Base-by-base conservation (phyloP, 2,113 vertebrate species). In the Hepsetus odoe region DNA sequence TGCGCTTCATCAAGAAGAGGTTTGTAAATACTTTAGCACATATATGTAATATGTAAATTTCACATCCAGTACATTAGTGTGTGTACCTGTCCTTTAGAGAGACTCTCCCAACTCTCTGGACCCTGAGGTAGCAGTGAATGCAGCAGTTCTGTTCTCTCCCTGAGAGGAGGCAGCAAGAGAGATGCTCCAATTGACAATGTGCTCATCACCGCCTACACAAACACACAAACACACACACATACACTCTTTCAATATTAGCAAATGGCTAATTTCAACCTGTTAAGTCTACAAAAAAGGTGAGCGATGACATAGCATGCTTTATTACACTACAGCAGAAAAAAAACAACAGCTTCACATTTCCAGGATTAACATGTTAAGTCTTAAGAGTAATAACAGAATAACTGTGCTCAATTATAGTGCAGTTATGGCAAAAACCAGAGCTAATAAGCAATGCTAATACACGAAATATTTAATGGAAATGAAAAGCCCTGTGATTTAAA, bases 51-150 rank as follows among this genome's bases (percentile, higher is more conserved):
- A 72, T 38, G 0, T 10, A 38, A 30, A 13, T 14, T n/a, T 18
- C 13, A 49, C 1, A 49, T 3, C 33, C 3, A 9, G 12, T 13
- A 65, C 11, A 40, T 53, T n/a, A n/a, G n/a, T 46, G 42, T 20
- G 55, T 28, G 85, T 92, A 99, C 98, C 95, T 99, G 98, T 83
- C 98, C 98, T 92, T 97, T 99, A 59, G 98, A 98, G 76, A 99
- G 95, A 82, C 94, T 96, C 86, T 97, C 97, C 94, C 97, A 96
- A 88, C 96, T 95, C 86, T 98, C 97, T 66, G 97, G 97, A 75
- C 98, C 97, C 88, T 98, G 97, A 74, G 98, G 98, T 79, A 99
- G 90, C 79, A 99, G 96, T 58, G 97, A 98, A 86, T 99, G 96
- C 4, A 99, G 93, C 83, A 99, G 91, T 74, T 99, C 97, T 86